phyloP scores from a whole-genome alignment of 1,140 invertebrate genomes.

The Eciton burchellii region DNA sequence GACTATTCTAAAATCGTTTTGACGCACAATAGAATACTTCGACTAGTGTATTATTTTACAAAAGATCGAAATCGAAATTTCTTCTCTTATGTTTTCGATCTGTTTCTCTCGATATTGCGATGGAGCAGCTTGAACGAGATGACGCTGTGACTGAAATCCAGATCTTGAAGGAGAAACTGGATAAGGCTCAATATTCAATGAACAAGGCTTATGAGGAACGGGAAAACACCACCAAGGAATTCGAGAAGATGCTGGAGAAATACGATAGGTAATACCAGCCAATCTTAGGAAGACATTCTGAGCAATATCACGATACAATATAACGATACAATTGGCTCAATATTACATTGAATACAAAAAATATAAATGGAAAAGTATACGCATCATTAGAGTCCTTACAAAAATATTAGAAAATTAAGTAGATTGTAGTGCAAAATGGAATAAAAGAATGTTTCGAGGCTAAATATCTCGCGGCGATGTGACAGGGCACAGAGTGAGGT shows the following conservation, averaged over 20 bases:
- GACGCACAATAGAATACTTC: slow-evolving; percentile 13
- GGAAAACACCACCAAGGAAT: slow-evolving; percentile 94
- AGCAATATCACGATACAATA: background rate
- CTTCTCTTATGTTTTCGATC: background rate
- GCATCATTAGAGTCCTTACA: background rate
- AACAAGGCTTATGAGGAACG: slow-evolving; percentile 95
- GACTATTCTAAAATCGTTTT: slow-evolving; percentile 12
- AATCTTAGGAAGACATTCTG: background rate
- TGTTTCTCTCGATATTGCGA: background rate
- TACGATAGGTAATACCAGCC: slow-evolving; percentile 91
- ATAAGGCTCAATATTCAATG: slow-evolving; percentile 92
- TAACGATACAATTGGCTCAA: no score
- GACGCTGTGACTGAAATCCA: slow-evolving; percentile 94
- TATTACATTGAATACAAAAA: no score
- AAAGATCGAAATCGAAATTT: background rate
- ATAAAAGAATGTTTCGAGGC: background rate
- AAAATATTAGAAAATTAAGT: slow-evolving; percentile 1
- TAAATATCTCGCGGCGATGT: slow-evolving; percentile 70
- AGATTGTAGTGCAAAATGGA: background rate
- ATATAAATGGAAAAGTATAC: no score
- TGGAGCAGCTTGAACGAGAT: slow-evolving; percentile 92
- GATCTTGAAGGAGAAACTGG: slow-evolving; percentile 95
- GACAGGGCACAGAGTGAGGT: slow-evolving; percentile 94
- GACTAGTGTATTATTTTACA: slow-evolving; percentile 12
- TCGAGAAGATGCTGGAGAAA: slow-evolving; percentile 96